Conservation (phyloP, 2,113 vertebrate species). For the Pluvialis apricaria region DNA sequence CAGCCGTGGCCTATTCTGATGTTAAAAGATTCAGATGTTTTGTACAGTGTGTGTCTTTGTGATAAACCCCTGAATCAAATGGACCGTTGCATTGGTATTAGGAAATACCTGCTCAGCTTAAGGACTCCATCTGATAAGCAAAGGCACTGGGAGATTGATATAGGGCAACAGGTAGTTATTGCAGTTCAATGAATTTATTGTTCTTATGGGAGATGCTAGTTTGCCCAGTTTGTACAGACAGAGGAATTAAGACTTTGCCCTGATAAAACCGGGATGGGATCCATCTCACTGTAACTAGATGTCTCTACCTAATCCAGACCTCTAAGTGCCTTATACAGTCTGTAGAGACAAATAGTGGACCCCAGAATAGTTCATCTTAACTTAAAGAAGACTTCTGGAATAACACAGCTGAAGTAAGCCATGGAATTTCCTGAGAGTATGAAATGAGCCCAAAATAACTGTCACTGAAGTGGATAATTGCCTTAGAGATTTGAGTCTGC, state of each 20-base stretch:
- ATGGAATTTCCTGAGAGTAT: background rate
- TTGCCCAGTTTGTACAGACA: background rate
- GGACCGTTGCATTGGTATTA: no score
- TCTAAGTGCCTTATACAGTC: background rate
- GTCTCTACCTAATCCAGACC: background rate
- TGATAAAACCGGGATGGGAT: background rate
- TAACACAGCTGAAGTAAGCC: background rate
- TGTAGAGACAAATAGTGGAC: background rate
- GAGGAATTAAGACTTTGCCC: background rate
- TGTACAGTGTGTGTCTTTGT: no score
- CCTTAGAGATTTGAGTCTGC: background rate
- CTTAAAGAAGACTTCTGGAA: background rate
- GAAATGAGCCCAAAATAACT: background rate
- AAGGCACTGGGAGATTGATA: background rate
- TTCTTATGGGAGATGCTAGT: rapidly evolving
- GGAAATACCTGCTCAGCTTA: background rate
- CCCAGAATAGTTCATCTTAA: background rate
- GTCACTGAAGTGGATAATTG: background rate
- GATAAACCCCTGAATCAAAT: background rate
- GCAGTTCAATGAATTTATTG: background rate
- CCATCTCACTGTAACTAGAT: background rate
- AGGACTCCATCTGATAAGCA: background rate
- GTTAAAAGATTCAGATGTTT: background rate
- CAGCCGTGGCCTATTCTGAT: background rate
- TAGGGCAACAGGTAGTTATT: background rate